Conservation (phyloP, 2,797 vertebrate species). For the Macrochelys suwanniensis region DNA sequence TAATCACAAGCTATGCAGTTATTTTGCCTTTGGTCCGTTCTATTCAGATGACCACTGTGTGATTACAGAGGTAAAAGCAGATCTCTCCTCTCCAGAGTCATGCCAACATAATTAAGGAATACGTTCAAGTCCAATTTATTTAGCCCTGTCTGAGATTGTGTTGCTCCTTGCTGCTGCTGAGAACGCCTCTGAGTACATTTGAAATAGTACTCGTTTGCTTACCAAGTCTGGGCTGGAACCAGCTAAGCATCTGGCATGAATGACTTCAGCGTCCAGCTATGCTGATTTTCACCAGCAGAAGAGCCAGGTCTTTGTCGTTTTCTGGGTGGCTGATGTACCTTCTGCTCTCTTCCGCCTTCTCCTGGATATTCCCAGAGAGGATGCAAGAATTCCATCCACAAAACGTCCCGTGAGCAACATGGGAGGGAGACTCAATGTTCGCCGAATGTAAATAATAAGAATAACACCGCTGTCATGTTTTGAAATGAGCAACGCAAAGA, state of each 20-base stretch:
- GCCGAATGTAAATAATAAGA: too few relatives aligned
- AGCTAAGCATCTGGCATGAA: neutral
- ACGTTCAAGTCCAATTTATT: rapidly evolving
- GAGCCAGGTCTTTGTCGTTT: too few relatives aligned
- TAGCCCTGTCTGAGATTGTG: neutral
- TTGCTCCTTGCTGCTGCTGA: neutral
- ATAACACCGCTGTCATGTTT: too few relatives aligned
- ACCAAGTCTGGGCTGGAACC: neutral
- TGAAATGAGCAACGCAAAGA: neutral
- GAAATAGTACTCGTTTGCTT: neutral
- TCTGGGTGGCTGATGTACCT: too few relatives aligned
- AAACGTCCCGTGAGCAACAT: too few relatives aligned
- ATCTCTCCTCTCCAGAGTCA: neutral
- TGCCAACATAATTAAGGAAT: neutral
- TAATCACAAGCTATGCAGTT: too few relatives aligned
- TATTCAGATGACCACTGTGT: neutral
- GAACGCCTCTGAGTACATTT: neutral
- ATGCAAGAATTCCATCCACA: too few relatives aligned
- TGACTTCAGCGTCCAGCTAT: neutral
- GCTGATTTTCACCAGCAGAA: too few relatives aligned
- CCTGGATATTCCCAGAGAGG: too few relatives aligned
- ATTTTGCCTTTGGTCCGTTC: neutral
- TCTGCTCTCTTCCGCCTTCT: too few relatives aligned
- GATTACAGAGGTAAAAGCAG: neutral
- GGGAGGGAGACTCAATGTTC: too few relatives aligned